Conservation (phyloP, 2,113 vertebrate genomes). For the Aegotheles bennettii region DNA sequence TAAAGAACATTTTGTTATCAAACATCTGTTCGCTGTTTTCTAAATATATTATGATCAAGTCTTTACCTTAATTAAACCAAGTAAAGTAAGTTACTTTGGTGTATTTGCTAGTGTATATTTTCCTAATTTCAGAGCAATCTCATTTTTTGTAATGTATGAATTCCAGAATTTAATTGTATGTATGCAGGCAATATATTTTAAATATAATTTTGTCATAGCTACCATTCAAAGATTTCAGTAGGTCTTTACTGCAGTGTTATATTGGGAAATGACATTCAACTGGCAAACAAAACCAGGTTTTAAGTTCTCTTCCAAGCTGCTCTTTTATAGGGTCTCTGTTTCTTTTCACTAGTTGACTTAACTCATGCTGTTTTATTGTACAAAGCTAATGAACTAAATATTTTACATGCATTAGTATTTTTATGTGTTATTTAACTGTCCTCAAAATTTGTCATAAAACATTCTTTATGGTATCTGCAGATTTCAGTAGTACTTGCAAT, state of each 20-base stretch:
- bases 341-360: neutral
- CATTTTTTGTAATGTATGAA: neutral
- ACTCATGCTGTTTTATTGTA: neutral
- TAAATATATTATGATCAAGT: neutral
- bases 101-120: neutral
- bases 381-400: neutral
- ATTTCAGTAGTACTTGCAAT: neutral
- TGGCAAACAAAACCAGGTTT: neutral
- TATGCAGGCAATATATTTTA: neutral
- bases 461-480: neutral
- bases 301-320: neutral
- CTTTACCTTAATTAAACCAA: neutral
- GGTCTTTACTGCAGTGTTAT: neutral
- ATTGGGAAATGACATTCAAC: neutral
- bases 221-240: neutral
- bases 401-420: neutral
- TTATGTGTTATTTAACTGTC: neutral
- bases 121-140: neutral
- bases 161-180: neutral
- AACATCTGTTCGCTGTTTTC: slow-evolving; percentile 36
- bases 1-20: neutral
- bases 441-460: neutral
- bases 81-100: neutral
- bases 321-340: neutral
- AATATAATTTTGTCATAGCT: neutral